Evolutionary conservation across 2,888 invertebrate genomes (phyloP).

Genomic region (Protodeltote pygarga): DNA sequence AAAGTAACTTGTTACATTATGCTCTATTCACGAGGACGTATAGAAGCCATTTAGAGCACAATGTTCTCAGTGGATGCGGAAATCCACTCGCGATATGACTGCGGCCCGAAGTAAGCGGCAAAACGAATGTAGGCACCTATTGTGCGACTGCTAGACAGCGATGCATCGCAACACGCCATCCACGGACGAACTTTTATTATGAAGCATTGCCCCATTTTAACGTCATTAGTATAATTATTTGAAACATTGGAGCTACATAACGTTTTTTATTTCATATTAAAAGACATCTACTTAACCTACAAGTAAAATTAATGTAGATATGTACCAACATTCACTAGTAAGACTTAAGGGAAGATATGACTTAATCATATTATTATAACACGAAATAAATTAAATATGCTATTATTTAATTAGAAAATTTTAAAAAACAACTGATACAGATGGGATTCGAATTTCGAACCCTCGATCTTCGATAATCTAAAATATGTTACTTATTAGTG

Average conservation of each 20-base stretch:
- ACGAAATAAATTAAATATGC: too few species aligned
- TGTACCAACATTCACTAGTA: too few species aligned
- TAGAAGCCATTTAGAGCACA: slow-evolving; percentile 64
- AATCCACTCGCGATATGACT: slow-evolving; percentile 76
- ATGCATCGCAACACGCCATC: slow-evolving; percentile 17
- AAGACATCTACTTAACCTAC: too few species aligned
- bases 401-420: too few species aligned
- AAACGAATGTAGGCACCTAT: slow-evolving; percentile 58
- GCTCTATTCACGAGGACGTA: slow-evolving; percentile 58
- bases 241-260: slow-evolving; percentile 26
- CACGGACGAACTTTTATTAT: slow-evolving; percentile 27
- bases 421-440: too few species aligned
- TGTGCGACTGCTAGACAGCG: slow-evolving; percentile 41
- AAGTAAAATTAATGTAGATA: too few species aligned
- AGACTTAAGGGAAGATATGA: too few species aligned
- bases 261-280: slow-evolving; percentile 7
- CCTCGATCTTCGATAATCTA: too few species aligned
- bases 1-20: slow-evolving; percentile 66
- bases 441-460: too few species aligned
- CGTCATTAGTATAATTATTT: slow-evolving; percentile 36
- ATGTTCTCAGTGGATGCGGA: slow-evolving; percentile 68
- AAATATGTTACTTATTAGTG: too few species aligned
- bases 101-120: slow-evolving; percentile 52
- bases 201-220: slow-evolving; percentile 31
- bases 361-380: too few species aligned